Evolutionary conservation across 2,113 vertebrate species (phyloP), one percentile per base, ranked within the genome.

Genomic region (Tympanuchus pallidicinctus): DNA sequence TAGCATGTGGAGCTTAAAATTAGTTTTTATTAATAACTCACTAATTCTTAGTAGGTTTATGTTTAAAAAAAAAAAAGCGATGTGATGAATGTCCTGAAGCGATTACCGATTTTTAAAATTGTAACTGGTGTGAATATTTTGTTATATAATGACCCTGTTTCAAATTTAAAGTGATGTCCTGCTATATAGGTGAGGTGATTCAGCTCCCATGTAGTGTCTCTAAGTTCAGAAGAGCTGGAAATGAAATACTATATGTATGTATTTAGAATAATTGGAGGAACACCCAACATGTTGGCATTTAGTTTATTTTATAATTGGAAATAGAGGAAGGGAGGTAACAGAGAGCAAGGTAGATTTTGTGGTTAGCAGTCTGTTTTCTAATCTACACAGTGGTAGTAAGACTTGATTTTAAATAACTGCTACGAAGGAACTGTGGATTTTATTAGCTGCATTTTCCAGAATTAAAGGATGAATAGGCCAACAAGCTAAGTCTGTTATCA

Each of bases 211-310:
- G 75, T 47, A 17, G 11, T 56, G 28, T 87, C 27, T 81, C 5
- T 8, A 19, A 77, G 9, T 47, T 9, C 17, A 24, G 17, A 60
- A 74, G 45, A 86, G 24, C 40, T 80, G 60, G 47, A 54, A 61
- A 56, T 66, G 72, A 60, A 60, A 28, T 6, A 7, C 0, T 0
- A 5, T 50, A 8, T 22, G 3, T 16, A 2, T 2, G 0, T 48
- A 6, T 67, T 45, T 7, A 63, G 83, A 86, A 61, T 52, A 86
- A 80, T 47, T 25, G 50, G 17, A 78, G 82, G 47, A 74, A 5
- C 13, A 43, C 13, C 8, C 48, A 10, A 11, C 50, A 6, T 54
- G 5, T 17, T 82, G 10, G 48, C 63, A 13, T 11, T 4, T 40
- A 12, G 17, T 43, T 83, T 86, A 6, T 59, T 91, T 91, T 77